Conservation (phyloP, 2,888 invertebrate genomes). For the Tenthredo distinguenda region DNA sequence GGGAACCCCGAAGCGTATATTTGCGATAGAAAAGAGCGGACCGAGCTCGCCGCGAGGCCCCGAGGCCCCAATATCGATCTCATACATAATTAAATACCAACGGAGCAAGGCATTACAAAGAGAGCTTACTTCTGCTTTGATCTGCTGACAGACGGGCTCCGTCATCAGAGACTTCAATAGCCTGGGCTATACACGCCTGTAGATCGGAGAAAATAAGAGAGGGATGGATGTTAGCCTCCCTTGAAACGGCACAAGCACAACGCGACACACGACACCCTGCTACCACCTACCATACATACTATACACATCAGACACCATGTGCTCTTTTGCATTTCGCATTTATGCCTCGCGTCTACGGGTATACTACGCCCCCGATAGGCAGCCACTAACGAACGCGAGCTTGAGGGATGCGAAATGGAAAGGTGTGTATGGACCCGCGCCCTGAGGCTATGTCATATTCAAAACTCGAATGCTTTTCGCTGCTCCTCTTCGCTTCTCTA, state of each 20-base stretch:
- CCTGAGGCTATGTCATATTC: constrained; percentile 33
- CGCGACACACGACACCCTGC: constrained; percentile 38
- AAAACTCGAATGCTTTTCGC: constrained; percentile 12
- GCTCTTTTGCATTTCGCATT: constrained; percentile 66
- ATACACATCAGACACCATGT: neutral
- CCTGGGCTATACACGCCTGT: constrained; percentile 24
- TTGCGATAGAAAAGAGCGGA: constrained; percentile 54
- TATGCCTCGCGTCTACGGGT: constrained; percentile 60
- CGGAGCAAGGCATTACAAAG: constrained; percentile 76
- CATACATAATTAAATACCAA: constrained; percentile 78
- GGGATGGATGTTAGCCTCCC: constrained; percentile 58
- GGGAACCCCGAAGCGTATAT: constrained; percentile 32
- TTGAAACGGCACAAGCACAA: neutral
- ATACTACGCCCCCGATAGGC: constrained; percentile 57
- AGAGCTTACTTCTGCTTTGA: constrained; percentile 77
- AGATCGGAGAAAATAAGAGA: constrained; percentile 59
- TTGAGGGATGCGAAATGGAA: constrained; percentile 4
- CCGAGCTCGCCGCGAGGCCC: constrained; percentile 61
- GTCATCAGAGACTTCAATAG: constrained; percentile 77
- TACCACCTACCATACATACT: neutral
- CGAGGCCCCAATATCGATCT: constrained; percentile 77
- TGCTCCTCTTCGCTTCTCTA: neutral
- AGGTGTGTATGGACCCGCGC: neutral
- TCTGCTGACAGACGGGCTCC: constrained; percentile 77
- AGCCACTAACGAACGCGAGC: constrained; percentile 62